Evolutionary conservation across 2,797 vertebrate genomes (phyloP).

Genomic region (Corythornis leucogaster): DNA sequence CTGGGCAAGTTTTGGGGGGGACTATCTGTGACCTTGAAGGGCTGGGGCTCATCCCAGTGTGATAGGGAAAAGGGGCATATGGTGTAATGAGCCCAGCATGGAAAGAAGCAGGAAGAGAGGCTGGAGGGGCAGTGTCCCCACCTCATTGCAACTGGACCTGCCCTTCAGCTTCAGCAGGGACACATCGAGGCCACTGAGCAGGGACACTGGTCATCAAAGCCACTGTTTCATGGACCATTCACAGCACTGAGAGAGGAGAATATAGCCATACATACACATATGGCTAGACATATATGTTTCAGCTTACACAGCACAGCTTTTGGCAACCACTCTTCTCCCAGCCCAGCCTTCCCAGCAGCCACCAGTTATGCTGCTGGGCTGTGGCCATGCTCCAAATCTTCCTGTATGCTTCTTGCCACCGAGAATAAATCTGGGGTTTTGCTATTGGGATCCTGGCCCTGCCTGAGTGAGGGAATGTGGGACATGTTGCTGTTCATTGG

Average conservation of each 20-base stretch:
- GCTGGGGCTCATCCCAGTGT: neutral
- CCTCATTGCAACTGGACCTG: rapidly evolving
- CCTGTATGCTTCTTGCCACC: neutral
- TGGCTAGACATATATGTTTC: too few species aligned
- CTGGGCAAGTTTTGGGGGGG: neutral
- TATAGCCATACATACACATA: too few species aligned
- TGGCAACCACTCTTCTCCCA: neutral
- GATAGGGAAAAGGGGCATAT: neutral
- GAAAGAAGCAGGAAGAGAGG: neutral
- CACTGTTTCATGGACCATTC: neutral
- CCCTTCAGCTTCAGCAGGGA: neutral
- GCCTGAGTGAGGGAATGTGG: neutral
- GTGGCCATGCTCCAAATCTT: neutral
- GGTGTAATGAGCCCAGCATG: neutral
- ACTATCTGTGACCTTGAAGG: neutral
- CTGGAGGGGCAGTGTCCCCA: neutral
- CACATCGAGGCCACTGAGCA: rapidly evolving
- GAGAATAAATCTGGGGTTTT: neutral
- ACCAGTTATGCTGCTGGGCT: neutral
- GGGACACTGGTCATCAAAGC: neutral
- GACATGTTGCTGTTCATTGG: neutral
- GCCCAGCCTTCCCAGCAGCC: neutral
- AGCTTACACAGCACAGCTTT: neutral
- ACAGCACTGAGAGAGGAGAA: neutral
- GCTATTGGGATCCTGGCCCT: neutral